Conservation (phyloP, 2,888 invertebrate genomes). For the Netelia inedita region DNA sequence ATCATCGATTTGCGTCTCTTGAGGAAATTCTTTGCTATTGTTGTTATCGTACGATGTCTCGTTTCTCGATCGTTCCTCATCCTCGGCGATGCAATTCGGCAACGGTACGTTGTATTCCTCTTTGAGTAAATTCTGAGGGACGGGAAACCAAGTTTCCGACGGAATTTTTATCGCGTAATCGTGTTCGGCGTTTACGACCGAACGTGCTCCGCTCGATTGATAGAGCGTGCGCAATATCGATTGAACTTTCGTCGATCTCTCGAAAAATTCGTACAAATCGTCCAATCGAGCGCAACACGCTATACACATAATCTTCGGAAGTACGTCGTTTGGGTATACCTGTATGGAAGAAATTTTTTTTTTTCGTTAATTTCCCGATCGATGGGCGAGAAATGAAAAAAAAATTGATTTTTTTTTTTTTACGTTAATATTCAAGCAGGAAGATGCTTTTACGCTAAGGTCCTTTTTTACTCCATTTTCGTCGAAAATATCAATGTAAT, state of each 20-base stretch:
- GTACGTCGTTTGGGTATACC: conserved; percentile 77
- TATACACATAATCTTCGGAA: conserved; percentile 77
- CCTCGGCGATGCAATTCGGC: conserved; percentile 2
- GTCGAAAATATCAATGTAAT: conserved; percentile 76
- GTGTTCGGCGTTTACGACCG: conserved; percentile 38
- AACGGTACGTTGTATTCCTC: background rate
- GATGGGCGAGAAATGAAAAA: background rate
- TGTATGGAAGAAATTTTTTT: conserved; percentile 50
- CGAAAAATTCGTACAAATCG: conserved; percentile 77
- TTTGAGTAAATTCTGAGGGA: conserved; percentile 23
- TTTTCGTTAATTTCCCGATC: background rate
- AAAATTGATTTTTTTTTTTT: conserved; percentile 38
- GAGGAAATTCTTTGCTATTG: background rate
- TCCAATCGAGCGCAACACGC: conserved; percentile 76
- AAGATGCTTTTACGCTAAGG: conserved; percentile 76
- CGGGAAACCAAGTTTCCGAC: conserved; percentile 28
- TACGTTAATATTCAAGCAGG: conserved; percentile 80
- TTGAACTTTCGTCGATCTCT: conserved; percentile 77
- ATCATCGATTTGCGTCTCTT: conserved; percentile 19
- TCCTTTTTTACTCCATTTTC: conserved; percentile 74
- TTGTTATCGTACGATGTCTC: conserved; percentile 3
- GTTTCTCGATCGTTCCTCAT: conserved; percentile 6
- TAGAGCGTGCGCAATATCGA: conserved; percentile 74
- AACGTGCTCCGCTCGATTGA: conserved; percentile 60
- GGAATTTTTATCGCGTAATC: conserved; percentile 48